These are phyloP conservation scores for Chaetura pelagica DNA, from an alignment of 2,113 vertebrate genomes.

Conservation along the genomic window DNA sequence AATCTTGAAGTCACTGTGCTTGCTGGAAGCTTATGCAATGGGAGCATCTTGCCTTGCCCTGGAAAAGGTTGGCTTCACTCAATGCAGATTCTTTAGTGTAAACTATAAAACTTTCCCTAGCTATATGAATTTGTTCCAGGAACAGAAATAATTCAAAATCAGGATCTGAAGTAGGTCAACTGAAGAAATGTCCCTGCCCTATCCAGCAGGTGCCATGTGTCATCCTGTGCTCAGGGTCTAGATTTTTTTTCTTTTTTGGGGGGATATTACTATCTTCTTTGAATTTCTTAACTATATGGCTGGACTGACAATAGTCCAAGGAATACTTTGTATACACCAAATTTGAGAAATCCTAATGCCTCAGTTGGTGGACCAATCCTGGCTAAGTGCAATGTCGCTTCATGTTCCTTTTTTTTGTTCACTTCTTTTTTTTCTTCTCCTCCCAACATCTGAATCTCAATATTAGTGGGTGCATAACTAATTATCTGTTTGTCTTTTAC, in stretches of 20 bases:
- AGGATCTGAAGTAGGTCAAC: not conserved
- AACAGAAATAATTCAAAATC: not conserved
- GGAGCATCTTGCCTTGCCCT: not conserved
- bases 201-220: not conserved
- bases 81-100: not conserved
- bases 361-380: not conserved
- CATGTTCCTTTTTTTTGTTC: not conserved
- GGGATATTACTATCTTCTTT: not conserved
- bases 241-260: not conserved
- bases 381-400: not conserved
- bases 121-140: not conserved
- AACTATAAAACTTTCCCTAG: not conserved
- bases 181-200: not conserved
- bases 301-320: not conserved
- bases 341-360: not conserved
- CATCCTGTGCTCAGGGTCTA: not conserved
- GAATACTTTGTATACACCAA: not conserved
- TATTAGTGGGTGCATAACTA: not conserved
- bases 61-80: not conserved
- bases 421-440: fast-evolving
- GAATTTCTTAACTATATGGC: not conserved
- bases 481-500: not conserved
- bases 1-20: not conserved
- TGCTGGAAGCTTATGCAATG: not conserved
- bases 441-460: not conserved